Evolutionary conservation across 2,113 vertebrate species (phyloP), one percentile per base, ranked within the genome.

Genomic region (Sardina pilchardus): DNA sequence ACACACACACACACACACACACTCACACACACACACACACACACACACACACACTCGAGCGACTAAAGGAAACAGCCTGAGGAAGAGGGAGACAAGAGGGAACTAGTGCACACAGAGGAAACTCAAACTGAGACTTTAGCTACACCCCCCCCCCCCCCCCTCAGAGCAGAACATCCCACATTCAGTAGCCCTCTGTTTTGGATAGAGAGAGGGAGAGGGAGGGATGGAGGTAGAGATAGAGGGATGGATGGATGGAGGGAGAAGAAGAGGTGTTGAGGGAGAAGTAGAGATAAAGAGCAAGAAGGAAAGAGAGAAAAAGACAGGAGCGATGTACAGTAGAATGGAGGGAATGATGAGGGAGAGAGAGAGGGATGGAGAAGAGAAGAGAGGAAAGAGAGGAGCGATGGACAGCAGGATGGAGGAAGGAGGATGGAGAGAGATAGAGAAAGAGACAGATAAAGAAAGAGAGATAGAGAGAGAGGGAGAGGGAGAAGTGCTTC

Each of bases 401-500:
- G 47, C 8, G 47, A 48, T 8, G 9, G 47, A 48, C 9, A 48
- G 47, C 9, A 48, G 47, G 6, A 16, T 1, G 47, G 14, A 19
- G 2, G 3, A 21, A 14, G 21, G 17, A 56, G 50, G 50, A 19
- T 0, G 4, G 50, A 5, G 17, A 56, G 50, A n/a, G 34, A 53
- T 3, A 19, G 16, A 53, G 50, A 19, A 17, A 53, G 50, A 19
- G 50, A 53, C 12, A 26, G 50, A 84, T 78, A 43, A 44, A 24
- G 16, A 42, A 43, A 82, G 44, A 85, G 19, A 34, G 48, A 53
- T 84, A 45, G 86, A 81, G 71, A 85, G 75, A 83, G 80, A 39
- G 34, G 71, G 59, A 75, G 48, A 84, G 63, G 44, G 82, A 48
- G n/a, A 82, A 59, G 26, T 47, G 81, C 87, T 83, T 50, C 81